Evolutionary conservation across 1,140 invertebrate genomes (phyloP), one percentile per base, ranked within the genome.

Genomic region (Diprion similis): DNA sequence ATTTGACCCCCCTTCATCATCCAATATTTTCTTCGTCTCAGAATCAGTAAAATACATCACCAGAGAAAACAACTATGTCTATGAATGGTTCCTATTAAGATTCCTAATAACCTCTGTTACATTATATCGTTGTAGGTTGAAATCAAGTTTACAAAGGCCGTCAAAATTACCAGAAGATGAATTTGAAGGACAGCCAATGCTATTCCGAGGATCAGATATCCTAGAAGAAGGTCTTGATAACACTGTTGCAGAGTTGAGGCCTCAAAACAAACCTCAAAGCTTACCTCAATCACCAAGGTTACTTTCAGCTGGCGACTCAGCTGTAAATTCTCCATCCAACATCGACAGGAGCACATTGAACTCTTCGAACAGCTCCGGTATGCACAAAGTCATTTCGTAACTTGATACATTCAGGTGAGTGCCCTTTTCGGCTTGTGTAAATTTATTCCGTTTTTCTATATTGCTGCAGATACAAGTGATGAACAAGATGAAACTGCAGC

Each of bases 401-500:
- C n/a, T 6, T 59, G 51, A 37, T 37, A 37, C 24, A 37, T 37
- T 46, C 11, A 70, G 6, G 24, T 46, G n/a, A 59, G 6, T 6
- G 24, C 24, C 24, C 24, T 37, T 37, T 37, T 37, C 24, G 24
- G 45, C 17, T 45, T 17, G 47, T 13, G 24, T 15, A 70, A 46
- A 9, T 45, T 70, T 70, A 70, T 9, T 17, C 6, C 46, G 24
- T 65, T 18, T 71, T 73, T 70, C 17, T 19, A 70, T 70, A 37
- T 70, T 18, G 19, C 70, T 66, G 15, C 45, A 84, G 84, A 85
- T 71, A 82, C 78, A 0, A 81, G 78, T 45, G 80, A 82, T 24
- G 86, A 87, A 73, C 70, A 83, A 1, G 80, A 86, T 10, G 83
- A 84, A 18, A 81, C 67, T 71, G 70, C 78, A 19, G 37, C 78